Evolutionary conservation across 1,140 invertebrate species (phyloP), one percentile per base, ranked within the genome.

Genomic region (Neotoxoptera formosana): DNA sequence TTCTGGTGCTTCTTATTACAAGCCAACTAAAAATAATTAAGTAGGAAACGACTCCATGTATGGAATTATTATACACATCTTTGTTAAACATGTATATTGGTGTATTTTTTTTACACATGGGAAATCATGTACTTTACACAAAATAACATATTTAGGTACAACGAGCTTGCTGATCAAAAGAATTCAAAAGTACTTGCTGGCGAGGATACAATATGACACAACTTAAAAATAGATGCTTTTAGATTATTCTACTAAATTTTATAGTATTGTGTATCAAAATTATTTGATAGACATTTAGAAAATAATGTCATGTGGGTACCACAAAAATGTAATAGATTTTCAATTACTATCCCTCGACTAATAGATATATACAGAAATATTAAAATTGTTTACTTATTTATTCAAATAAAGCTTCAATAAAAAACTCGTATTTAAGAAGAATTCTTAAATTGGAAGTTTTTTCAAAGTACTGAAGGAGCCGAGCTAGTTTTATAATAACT

Each of bases 1-100:
- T 94, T 97, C 97, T 94, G 98, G 97, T 30, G 98, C 98, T 96
- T 99, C 98, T 95, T 99, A n/a, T 98, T 53, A 99, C 99, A n/a
- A 95, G 99, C 98, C 95, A 99, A 96, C 97, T 97, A 94, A 48
- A 95, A 95, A 94, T 95, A 84, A n/a, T 67, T 17, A 41, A 41
- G 41, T 41, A 2, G 41, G 41, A 41, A 41, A 41, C n/a, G n/a
- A n/a, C n/a, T 2, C 4, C 41, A 76, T 76, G 60, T 7, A 7
- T 17, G 6, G 4, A 67, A 67, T 14, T 34, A n/a, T n/a, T n/a
- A 76, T 20, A 76, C 2, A 67, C 3, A 14, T 30, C 17, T n/a
- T 17, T 67, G 17, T n/a, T n/a, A n/a, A n/a, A 67, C n/a, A n/a
- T n/a, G 4, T n/a, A 67, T 25, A 67, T 17, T 4, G 4, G 30